Base-by-base conservation (phyloP, 2,113 vertebrate genomes). In the Microcebus murinus region DNA sequence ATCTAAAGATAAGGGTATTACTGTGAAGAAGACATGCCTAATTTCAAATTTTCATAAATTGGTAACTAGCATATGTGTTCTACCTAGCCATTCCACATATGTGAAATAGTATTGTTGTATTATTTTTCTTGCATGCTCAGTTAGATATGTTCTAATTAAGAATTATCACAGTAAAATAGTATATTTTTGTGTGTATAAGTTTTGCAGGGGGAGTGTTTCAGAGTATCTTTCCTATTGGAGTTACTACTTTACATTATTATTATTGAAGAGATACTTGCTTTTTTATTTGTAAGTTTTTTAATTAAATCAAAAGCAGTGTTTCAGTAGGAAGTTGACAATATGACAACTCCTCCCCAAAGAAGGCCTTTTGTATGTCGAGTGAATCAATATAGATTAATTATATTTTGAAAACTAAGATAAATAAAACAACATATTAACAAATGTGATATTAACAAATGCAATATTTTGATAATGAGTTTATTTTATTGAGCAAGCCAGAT, bases 351-450 rank as follows among this genome's bases (percentile, higher is more conserved):
- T 94, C 0, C 23, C 20, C 3, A 79, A 97, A 97, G 10, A 87
- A 94, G 57, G 42, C 0, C 61, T 83, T 86, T 86, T 94, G 0
- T 94, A 29, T 81, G 65, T 96, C 34, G 84, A 12, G 17, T 12
- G 95, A 94, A 95, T 97, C 25, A 83, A 84, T 96, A 74, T 3
- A 73, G 10, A 97, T 91, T 91, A 96, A 94, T 96, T 93, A 39
- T 88, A 83, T 93, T 97, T 96, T 96, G 76, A 96, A 98, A 96
- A 86, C 15, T 68, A 80, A 98, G 92, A 94, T 87, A 97, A 96
- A 48, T 88, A 87, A 90, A 18, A 77, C 45, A 57, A 55, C 59
- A 87, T 94, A 68, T 50, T 82, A 82, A 34, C 21, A 93, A 97
- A 94, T 13, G 4, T 23, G 3, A 87, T 94, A 68, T 50, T 82